A percentile compares a stretch with the other conserved stretches of the same genome.
Evolutionary conservation across 1,140 invertebrate species (phyloP).

Genomic region (Drosophila subpulchrella): DNA sequence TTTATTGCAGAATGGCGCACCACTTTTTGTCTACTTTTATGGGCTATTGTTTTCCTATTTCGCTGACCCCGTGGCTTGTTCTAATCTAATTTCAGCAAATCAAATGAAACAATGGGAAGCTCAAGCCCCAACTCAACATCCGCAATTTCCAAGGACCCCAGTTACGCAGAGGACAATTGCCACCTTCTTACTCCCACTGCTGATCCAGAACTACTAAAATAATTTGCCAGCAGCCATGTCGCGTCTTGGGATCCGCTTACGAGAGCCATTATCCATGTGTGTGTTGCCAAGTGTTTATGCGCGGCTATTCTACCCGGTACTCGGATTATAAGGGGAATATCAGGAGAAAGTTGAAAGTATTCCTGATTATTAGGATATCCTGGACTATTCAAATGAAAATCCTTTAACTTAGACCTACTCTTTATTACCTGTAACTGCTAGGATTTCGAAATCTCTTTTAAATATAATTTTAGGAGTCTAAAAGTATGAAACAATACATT

Average conservation of each 20-base stretch:
- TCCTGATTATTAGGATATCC: neutral
- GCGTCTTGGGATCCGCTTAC: conserved; percentile 37
- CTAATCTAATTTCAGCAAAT: conserved; percentile 50
- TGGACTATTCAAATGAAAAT: too few relatives aligned
- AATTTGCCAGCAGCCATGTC: conserved; percentile 52
- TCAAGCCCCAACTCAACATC: conserved; percentile 6
- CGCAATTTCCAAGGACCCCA: conserved; percentile 29
- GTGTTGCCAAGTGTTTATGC: conserved; percentile 22
- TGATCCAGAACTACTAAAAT: conserved; percentile 44
- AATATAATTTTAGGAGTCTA: too few relatives aligned
- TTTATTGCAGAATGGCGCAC: conserved; percentile 13
- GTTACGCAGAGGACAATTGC: conserved; percentile 14
- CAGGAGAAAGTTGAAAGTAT: neutral
- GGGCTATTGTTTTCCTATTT: conserved; percentile 33
- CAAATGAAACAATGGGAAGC: conserved; percentile 41
- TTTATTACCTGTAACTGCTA: too few relatives aligned
- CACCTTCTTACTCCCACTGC: conserved; percentile 17
- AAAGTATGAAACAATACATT: too few relatives aligned
- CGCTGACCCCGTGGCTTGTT: conserved; percentile 22
- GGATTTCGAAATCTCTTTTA: too few relatives aligned
- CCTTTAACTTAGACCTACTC: too few relatives aligned
- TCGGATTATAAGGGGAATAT: neutral
- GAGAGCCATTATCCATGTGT: conserved; percentile 47
- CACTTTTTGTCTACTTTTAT: conserved; percentile 28
- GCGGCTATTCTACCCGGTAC: conserved; percentile 8